phyloP scores from a whole-genome alignment of 2,113 vertebrate species.

The Elgaria multicarinata region DNA sequence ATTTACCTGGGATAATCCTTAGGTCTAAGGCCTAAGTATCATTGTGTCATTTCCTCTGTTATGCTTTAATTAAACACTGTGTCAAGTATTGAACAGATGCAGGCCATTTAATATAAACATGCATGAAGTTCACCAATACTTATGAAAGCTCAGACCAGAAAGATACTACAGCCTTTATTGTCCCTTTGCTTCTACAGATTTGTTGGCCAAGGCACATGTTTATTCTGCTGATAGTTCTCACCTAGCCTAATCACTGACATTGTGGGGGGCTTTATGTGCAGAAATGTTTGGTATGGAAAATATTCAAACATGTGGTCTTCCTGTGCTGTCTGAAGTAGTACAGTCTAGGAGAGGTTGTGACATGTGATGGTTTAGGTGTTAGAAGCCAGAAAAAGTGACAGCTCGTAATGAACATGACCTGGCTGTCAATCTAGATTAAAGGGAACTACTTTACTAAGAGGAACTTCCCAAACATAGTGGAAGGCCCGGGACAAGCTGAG shows the following conservation, averaged over 20 bases:
- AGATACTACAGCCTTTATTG: background rate
- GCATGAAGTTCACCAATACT: background rate
- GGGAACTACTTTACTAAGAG: background rate
- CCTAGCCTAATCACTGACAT: background rate
- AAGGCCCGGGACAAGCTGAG: too few species aligned
- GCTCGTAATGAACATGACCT: background rate
- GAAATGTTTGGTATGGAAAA: background rate
- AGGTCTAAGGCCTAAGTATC: too few species aligned
- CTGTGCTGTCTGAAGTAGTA: background rate
- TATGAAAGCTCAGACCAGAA: background rate
- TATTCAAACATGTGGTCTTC: background rate
- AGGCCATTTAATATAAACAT: too few species aligned
- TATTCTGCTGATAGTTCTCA: background rate
- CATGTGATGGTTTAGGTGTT: background rate
- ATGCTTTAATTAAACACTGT: background rate
- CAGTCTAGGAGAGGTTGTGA: background rate
- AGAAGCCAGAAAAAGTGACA: background rate
- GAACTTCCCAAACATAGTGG: background rate
- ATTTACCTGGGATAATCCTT: too few species aligned
- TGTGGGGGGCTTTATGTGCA: background rate
- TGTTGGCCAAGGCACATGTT: background rate
- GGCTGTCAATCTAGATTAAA: background rate
- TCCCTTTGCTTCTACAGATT: background rate
- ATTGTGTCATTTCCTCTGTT: background rate
- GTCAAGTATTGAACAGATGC: background rate